Conservation (phyloP, 2,797 vertebrate genomes). For the Odontamblyopus rebecca region DNA sequence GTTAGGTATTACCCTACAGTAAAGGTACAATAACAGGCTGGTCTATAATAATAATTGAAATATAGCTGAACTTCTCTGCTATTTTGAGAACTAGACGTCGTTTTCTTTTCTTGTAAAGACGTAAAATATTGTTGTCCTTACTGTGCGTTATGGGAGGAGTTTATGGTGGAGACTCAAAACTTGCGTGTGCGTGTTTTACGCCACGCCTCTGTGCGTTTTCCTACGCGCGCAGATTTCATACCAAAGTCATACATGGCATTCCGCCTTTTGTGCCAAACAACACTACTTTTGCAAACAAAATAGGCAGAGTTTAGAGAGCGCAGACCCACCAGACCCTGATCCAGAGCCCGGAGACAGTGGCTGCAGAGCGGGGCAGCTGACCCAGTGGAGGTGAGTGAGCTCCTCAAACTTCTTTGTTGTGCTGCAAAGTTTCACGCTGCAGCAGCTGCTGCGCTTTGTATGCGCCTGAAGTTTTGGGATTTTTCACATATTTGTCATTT, state of each 20-base stretch:
- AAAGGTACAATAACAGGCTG: too few species aligned
- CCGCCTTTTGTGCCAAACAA: slow-evolving; percentile 73
- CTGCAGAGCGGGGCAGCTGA: slow-evolving; percentile 38
- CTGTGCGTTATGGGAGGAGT: slow-evolving; percentile 65
- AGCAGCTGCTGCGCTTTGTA: slow-evolving; percentile 57
- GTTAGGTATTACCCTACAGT: neutral
- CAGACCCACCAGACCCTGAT: neutral
- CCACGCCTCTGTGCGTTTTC: slow-evolving; percentile 78
- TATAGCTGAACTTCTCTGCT: neutral
- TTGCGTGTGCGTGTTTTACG: slow-evolving; percentile 69
- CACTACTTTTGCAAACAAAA: slow-evolving; percentile 45
- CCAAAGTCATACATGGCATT: slow-evolving; percentile 80
- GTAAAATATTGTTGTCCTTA: neutral
- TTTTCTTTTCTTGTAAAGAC: neutral
- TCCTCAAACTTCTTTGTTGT: slow-evolving; percentile 75
- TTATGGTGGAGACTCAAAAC: slow-evolving; percentile 60
- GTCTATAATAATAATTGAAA: neutral
- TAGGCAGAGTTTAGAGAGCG: slow-evolving; percentile 3
- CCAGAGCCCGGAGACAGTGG: slow-evolving; percentile 10
- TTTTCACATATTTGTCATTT: slow-evolving; percentile 80
- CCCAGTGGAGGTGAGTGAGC: slow-evolving; percentile 70
- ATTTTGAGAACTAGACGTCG: neutral
- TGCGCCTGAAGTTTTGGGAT: slow-evolving; percentile 77
- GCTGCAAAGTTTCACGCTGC: slow-evolving; percentile 68
- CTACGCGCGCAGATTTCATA: slow-evolving; percentile 77